Evolutionary conservation across 2,797 vertebrate species (phyloP), one percentile per base, ranked within the genome.

Genomic region (Danio jaintianensis): DNA sequence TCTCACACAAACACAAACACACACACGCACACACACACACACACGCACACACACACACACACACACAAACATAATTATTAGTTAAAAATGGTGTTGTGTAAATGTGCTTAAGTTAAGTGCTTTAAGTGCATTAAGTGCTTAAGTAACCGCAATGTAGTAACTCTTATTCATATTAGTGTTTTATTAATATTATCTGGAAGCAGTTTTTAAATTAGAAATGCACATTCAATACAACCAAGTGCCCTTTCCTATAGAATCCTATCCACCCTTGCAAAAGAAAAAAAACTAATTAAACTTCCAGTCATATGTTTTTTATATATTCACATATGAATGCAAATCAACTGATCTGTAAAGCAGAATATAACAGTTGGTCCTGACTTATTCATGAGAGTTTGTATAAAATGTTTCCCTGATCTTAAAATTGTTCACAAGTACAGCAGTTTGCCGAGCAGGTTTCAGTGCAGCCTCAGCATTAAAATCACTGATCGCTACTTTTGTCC

Each of bases 401-500:
- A 43, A 40, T 75, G 59, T 52, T 40, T 56, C 53, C 9, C 52
- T 43, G 43, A 67, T 78, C 1, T 78, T 78, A 40, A 47, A 78
- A 48, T 38, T 50, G 29, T 50, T 78, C 50, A 48, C 29, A 59
- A 56, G 50, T 59, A 36, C 42, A 68, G 74, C 74, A 66, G 64
- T 61, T 69, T 78, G 64, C 22, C 13, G 29, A 56, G 62, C 75
- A 45, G 38, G 15, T 67, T 67, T 67, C 22, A 20, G n/a, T 70
- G 66, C 76, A 59, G 55, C 36, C n/a, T 78, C 55, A 61, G 76
- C 76, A 61, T 42, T 78, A 72, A 78, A 36, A 42, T 12, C 74
- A 48, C 55, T 75, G 56, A 79, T 63, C 22, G 36, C 61, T 78
- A 75, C 66, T 42, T 79, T 62, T 82, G 62, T 78, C 66, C 40